Percentiles rank a stretch among this genome's conserved stretches.
These are phyloP conservation scores for Diorhabda elongata DNA, from an alignment of 1,140 invertebrate genomes.

Conservation along the genomic window DNA sequence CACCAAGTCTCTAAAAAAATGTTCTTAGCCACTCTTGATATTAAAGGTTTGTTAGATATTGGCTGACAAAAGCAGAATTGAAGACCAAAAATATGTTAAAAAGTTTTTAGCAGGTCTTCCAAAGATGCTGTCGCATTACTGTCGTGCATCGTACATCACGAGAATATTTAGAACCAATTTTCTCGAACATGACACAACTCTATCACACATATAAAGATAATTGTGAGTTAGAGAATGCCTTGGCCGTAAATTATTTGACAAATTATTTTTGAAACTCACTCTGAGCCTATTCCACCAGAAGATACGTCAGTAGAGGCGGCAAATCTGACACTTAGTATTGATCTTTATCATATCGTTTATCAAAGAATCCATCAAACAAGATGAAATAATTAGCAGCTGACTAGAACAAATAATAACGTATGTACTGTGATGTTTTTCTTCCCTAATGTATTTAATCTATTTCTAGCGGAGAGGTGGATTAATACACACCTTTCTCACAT, in stretches of 20 bases:
- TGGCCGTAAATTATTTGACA: no score
- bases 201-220: not conserved
- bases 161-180: constrained; percentile 2
- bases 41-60: not conserved
- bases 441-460: no score
- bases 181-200: not conserved
- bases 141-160: not conserved
- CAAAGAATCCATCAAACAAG: no score
- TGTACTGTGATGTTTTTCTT: no score
- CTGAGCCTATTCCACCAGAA: not conserved
- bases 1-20: constrained; percentile 7
- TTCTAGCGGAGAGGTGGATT: no score
- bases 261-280: not conserved
- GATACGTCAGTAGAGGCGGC: not conserved
- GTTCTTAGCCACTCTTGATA: not conserved
- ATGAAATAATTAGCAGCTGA: no score
- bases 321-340: no score
- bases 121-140: not conserved
- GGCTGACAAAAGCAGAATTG: not conserved
- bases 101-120: constrained; percentile 1
- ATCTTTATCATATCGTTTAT: no score
- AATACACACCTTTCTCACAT: no score
- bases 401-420: no score
- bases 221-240: not conserved
- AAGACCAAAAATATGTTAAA: not conserved